Evolutionary conservation across 2,888 invertebrate genomes (phyloP), one percentile per base, ranked within the genome.

Genomic region (Pseudanteris insignis): DNA sequence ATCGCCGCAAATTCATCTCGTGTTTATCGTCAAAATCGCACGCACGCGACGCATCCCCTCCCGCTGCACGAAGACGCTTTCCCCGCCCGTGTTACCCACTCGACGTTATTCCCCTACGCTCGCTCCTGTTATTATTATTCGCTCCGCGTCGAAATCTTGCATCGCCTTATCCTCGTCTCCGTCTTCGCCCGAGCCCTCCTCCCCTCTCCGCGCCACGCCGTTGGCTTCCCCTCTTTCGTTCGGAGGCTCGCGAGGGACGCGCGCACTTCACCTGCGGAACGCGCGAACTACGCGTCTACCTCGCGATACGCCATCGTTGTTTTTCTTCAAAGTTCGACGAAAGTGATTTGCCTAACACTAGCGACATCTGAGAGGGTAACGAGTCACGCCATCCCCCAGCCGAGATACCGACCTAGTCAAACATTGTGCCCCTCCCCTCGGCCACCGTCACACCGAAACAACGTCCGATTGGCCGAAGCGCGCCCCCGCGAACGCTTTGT

Each of bases 261-360:
- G 67, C 69, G 70, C 72, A 71, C 70, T 70, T 55, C 68, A 72
- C 68, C 71, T 71, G 71, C 70, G 68, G 72, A 71, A 73, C 73
- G 70, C 69, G 73, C 57, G 41, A 47, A 53, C 50, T 50, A 28
- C 41, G 34, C 50, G 34, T 41, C 40, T 40, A 5, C 44, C 36
- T 55, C 32, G 29, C 29, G 30, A 12, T 15, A 30, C 32, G 29
- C 6, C 21, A 18, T 28, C 15, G 14, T 30, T n/a, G 9, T 21
- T 11, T 36, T 41, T 33, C 26, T 28, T 14, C 15, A 47, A 41
- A 54, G 38, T 46, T 46, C 21, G 41, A 34, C 33, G 34, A 34
- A 47, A 47, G 37, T 40, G 47, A 57, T 11, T 24, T 24, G 15
- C 10, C 36, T 13, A 50, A 24, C 36, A 47, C 40, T 15, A 40